Evolutionary conservation across 2,888 invertebrate genomes (phyloP), one percentile per base, ranked within the genome.

Genomic region (Rutpela maculata): DNA sequence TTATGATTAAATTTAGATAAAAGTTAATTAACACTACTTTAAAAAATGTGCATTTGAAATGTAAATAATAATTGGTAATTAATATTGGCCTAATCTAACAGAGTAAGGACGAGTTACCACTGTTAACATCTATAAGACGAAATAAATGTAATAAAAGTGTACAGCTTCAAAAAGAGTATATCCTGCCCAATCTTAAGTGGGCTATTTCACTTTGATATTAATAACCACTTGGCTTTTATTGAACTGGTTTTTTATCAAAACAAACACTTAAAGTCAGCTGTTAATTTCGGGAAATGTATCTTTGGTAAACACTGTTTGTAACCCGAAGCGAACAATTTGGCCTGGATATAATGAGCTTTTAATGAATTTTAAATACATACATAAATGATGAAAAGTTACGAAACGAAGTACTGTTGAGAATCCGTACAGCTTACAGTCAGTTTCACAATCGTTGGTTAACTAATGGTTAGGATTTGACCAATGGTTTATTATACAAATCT

Each of bases 161-260:
- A 62, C 60, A 19, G 11, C 60, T 62, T 62, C 22, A 62, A 62
- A 62, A 62, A 62, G 12, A 26, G 6, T 26, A 62, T 62, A 4
- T 62, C 60, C 12, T 62, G 26, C 4, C 60, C 60, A 18, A 60
- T 62, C 60, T 62, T 62, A 62, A 62, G 60, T 62, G 60, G 60
- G 22, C 15, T 12, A 43, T 62, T 62, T 62, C 22, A 62, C 22
- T 62, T 26, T 19, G 57, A 57, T 57, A 57, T 57, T 57, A 57
- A 57, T 19, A 19, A 57, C 57, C 57, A 57, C 57, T 57, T 19
- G 57, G 18, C 57, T 57, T 57, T 18, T 57, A 57, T 57, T 57
- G 19, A 57, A 19, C 19, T 57, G 7, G 43, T 57, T 17, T 57
- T 57, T 57, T 57, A 57, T 57, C 57, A 57, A 57, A 57, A 43